These are phyloP conservation scores for Antidorcas marsupialis DNA, from an alignment of 2,113 vertebrate species.

Conservation along the genomic window DNA sequence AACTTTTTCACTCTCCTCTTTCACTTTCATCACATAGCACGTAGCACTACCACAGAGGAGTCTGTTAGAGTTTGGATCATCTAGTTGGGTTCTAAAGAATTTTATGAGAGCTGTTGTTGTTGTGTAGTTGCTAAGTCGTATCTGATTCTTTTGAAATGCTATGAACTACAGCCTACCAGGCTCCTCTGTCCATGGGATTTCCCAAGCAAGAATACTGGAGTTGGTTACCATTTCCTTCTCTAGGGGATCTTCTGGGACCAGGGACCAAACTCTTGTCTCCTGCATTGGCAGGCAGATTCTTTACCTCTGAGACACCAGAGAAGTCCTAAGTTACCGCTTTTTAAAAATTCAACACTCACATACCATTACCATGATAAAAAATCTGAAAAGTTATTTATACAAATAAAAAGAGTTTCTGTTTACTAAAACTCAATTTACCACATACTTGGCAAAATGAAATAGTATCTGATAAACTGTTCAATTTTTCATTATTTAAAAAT, in stretches of 20 bases:
- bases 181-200: background rate
- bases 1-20: background rate
- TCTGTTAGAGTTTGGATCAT: slow-evolving; percentile 11
- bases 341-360: background rate
- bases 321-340: background rate
- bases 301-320: background rate
- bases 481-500: slow-evolving; percentile 28
- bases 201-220: background rate
- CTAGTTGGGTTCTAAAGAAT: slow-evolving; percentile 22
- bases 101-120: background rate
- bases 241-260: background rate
- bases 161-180: background rate
- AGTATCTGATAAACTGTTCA: background rate
- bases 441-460: slow-evolving; percentile 32
- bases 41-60: background rate
- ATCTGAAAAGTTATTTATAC: slow-evolving; percentile 27
- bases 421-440: slow-evolving; percentile 28
- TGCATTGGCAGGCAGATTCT: background rate
- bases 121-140: background rate
- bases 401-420: slow-evolving; percentile 10
- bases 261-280: background rate
- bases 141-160: background rate
- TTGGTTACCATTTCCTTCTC: background rate
- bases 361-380: background rate
- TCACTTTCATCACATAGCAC: background rate